Conservation (phyloP, 2,888 invertebrate species). For the Leptopilina myrica region DNA sequence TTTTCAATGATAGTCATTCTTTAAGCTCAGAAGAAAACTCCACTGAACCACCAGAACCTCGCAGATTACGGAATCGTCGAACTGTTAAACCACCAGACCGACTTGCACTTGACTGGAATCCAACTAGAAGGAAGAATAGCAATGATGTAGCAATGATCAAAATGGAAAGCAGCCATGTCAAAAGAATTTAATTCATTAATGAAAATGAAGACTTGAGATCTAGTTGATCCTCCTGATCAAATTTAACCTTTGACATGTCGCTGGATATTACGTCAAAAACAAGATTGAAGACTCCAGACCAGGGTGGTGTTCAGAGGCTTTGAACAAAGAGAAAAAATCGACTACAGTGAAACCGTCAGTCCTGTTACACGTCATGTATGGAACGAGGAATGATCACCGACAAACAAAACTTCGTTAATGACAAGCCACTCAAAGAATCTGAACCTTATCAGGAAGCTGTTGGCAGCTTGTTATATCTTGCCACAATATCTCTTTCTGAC, state of each 20-base stretch:
- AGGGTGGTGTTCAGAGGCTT: conserved; percentile 57
- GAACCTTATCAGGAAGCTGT: too few relatives aligned
- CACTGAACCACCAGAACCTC: background rate
- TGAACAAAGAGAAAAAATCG: too few relatives aligned
- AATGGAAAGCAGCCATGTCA: conserved; percentile 60
- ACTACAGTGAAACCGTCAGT: too few relatives aligned
- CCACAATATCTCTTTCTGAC: too few relatives aligned
- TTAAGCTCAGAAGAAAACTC: conserved; percentile 13
- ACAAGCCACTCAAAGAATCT: conserved; percentile 40
- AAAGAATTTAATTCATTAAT: conserved; percentile 50
- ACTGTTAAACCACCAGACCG: conserved; percentile 49
- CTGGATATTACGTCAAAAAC: conserved; percentile 29
- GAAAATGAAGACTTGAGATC: conserved; percentile 39
- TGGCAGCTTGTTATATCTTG: too few relatives aligned
- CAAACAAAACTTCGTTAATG: conserved; percentile 53
- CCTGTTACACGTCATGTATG: too few relatives aligned
- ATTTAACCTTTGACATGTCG: conserved; percentile 42
- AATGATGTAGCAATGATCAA: conserved; percentile 47
- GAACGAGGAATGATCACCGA: conserved; percentile 62
- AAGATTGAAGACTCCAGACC: conserved; percentile 7
- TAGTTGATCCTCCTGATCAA: conserved; percentile 28
- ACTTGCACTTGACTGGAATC: conserved; percentile 37
- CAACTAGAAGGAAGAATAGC: background rate
- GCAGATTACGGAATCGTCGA: conserved; percentile 51
- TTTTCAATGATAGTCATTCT: background rate